Evolutionary conservation across 1,140 invertebrate genomes (phyloP), one percentile per base, ranked within the genome.

Genomic region (Drosophila nigrodunni): DNA sequence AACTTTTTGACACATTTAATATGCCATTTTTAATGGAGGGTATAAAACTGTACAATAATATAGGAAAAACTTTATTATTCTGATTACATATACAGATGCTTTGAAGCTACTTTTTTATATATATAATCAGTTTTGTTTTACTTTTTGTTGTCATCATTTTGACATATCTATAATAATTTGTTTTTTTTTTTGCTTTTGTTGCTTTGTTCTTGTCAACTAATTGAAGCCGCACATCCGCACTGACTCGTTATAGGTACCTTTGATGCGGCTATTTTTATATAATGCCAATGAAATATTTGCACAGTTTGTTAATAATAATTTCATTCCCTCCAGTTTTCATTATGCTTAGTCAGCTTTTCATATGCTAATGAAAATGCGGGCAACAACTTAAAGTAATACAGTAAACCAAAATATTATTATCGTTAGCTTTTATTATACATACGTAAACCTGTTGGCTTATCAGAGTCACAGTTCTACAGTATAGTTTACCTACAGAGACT

Each of bases 91-190:
- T 59, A 39, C 9, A 15, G 5, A 54, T 34, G n/a, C 30, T 54
- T 37, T 54, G 21, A 57, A 54, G 5, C 47, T 68, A 54, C 44
- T 5, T 2, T 0, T 30, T 4, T 6, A 30, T 30, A 49, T 35
- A 59, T 67, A 61, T 46, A 67, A 66, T 74, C 60, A 13, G 25
- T 10, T 66, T 76, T 25, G 34, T 76, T 65, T 70, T 21, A 34
- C 13, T 60, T 54, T 21, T 55, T 44, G 41, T 65, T 79, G 76
- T 71, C 72, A 77, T 72, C 50, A 78, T 78, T 81, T 78, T 73
- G 68, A 64, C 67, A 70, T 59, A 54, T 77, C 49, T 77, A 55
- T 77, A 46, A 44, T 70, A 78, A 75, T 30, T 30, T 30, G 3
- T 30, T 87, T 76, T 64, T 44, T 43, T 70, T 74, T 15, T 58